Evolutionary conservation across 2,797 vertebrate species (phyloP).

Genomic region (Galaxias olidus): DNA sequence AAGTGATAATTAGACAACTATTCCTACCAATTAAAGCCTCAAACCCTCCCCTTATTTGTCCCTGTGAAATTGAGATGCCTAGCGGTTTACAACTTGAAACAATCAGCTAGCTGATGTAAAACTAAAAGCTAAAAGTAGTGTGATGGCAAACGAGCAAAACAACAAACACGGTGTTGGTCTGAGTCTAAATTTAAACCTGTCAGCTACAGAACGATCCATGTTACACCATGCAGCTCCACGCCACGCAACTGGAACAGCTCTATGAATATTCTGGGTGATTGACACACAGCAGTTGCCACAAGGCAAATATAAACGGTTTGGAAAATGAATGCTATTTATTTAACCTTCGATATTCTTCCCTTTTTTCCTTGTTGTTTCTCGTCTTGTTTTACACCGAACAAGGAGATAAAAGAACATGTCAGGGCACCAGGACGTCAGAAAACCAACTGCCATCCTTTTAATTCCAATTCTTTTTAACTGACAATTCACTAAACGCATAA

Average conservation of each 20-base stretch:
- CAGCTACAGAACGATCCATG: not conserved
- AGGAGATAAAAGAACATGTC: slow-evolving; percentile 66
- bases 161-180: slow-evolving; percentile 9
- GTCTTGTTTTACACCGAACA: slow-evolving; percentile 48
- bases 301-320: slow-evolving; percentile 6
- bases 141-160: not conserved
- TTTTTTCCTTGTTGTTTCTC: slow-evolving; percentile 54
- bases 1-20: slow-evolving; percentile 80
- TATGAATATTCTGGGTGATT: slow-evolving; percentile 66
- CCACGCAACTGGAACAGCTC: slow-evolving; percentile 33
- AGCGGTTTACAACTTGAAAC: slow-evolving; percentile 22
- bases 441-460: slow-evolving; percentile 69
- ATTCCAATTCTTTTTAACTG: slow-evolving; percentile 67
- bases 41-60: slow-evolving; percentile 36
- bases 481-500: slow-evolving; percentile 70
- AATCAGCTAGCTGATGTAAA: slow-evolving; percentile 19
- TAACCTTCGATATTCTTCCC: slow-evolving; percentile 62
- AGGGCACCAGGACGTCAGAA: slow-evolving; percentile 59
- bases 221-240: slow-evolving; percentile 26
- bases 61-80: slow-evolving; percentile 7
- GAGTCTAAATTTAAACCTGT: slow-evolving; percentile 7
- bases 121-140: slow-evolving; percentile 1
- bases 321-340: slow-evolving; percentile 49
- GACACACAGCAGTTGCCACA: slow-evolving; percentile 47
- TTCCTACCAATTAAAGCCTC: slow-evolving; percentile 74